phyloP scores from a whole-genome alignment of 2,113 vertebrate species.

The Erythrocercus mccallii region DNA sequence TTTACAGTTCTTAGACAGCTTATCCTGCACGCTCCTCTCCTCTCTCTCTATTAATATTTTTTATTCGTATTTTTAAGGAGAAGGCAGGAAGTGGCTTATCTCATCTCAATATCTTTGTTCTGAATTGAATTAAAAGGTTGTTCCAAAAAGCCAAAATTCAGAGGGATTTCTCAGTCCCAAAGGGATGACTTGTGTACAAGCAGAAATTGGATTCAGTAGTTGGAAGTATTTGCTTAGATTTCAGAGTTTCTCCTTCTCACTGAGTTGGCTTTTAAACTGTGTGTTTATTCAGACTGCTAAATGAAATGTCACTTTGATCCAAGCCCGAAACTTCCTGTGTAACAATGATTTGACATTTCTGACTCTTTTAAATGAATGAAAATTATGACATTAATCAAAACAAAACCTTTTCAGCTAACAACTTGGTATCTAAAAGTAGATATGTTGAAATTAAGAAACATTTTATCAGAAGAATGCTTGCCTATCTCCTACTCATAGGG shows the following conservation, averaged over 20 bases:
- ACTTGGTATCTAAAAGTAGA: not conserved
- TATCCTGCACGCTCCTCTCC: not conserved
- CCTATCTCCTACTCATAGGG: not conserved
- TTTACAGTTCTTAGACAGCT: not conserved
- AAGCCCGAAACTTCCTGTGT: not conserved
- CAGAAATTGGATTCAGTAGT: not conserved
- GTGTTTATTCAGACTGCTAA: not conserved
- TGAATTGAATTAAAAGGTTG: not conserved
- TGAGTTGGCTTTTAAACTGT: not conserved
- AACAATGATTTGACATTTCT: constrained; percentile 10
- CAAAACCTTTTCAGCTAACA: not conserved
- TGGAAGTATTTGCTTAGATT: not conserved
- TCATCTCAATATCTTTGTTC: not conserved
- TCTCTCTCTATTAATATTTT: not conserved
- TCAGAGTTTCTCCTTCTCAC: not conserved
- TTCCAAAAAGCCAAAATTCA: not conserved
- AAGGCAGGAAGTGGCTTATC: not conserved
- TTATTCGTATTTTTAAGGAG: not conserved
- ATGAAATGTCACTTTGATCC: constrained; percentile 1
- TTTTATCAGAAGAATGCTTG: not conserved
- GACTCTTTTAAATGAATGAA: not conserved
- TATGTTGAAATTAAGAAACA: not conserved
- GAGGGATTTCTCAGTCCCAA: not conserved
- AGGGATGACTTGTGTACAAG: not conserved
- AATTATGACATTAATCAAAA: not conserved